Evolutionary conservation across 2,888 invertebrate species (phyloP).

Genomic region (Allophyes oxyacanthae): DNA sequence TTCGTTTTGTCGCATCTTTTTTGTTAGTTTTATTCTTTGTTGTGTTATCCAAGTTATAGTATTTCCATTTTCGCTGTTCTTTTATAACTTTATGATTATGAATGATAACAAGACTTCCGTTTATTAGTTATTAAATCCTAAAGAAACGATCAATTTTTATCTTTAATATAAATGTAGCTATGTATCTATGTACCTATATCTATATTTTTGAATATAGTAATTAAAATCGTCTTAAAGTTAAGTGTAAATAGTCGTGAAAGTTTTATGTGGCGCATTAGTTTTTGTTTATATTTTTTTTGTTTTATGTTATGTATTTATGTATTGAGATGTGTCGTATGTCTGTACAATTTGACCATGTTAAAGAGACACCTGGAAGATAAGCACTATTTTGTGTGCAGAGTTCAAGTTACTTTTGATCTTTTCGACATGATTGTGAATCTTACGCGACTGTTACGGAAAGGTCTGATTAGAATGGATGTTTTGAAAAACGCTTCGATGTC

Average conservation of each 20-base stretch:
- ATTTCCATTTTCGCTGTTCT: slow-evolving; percentile 57
- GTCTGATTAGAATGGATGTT: slow-evolving; percentile 31
- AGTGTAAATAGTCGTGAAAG: slow-evolving; percentile 87
- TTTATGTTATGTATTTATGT: slow-evolving; percentile 87
- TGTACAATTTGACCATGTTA: slow-evolving; percentile 68
- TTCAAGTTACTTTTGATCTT: slow-evolving; percentile 49
- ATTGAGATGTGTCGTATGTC: slow-evolving; percentile 76
- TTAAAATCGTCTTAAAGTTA: slow-evolving; percentile 81
- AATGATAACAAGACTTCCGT: slow-evolving; percentile 76
- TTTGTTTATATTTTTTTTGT: slow-evolving; percentile 79
- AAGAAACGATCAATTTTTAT: slow-evolving; percentile 80
- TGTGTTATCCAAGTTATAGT: slow-evolving; percentile 61
- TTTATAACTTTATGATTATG: slow-evolving; percentile 62
- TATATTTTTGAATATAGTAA: slow-evolving; percentile 87
- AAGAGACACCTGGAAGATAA: slow-evolving; percentile 48
- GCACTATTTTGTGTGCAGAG: slow-evolving; percentile 42
- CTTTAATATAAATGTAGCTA: slow-evolving; percentile 82
- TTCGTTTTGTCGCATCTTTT: slow-evolving; percentile 52
- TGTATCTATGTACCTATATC: slow-evolving; percentile 87
- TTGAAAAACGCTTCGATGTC: slow-evolving; percentile 27
- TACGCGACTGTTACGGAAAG: slow-evolving; percentile 49
- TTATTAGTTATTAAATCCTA: slow-evolving; percentile 73
- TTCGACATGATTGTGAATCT: slow-evolving; percentile 56
- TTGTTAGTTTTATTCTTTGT: slow-evolving; percentile 65
- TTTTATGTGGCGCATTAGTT: slow-evolving; percentile 87